Percentiles rank a stretch among this genome's conserved stretches.
Conservation (phyloP, 2,797 vertebrate species). For the Sciurus vulgaris region DNA sequence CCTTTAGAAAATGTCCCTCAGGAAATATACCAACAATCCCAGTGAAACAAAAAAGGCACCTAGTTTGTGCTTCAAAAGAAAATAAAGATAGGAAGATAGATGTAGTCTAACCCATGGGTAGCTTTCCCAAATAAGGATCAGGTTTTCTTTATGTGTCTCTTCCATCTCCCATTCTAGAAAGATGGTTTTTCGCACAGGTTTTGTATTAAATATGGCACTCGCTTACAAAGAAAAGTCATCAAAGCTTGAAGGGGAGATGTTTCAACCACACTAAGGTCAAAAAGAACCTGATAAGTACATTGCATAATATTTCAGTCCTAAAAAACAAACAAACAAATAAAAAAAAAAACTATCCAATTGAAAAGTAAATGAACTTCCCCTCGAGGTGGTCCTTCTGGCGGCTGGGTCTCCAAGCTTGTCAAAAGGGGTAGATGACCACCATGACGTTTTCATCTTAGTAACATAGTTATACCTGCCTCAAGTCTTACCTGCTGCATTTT, state of each 20-base stretch:
- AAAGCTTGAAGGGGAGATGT: slow-evolving; percentile 62
- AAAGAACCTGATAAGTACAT: slow-evolving; percentile 20
- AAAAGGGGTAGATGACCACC: background rate
- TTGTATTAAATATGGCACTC: background rate
- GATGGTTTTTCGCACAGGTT: background rate
- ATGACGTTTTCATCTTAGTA: background rate
- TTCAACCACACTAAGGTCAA: background rate
- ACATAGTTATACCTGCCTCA: background rate
- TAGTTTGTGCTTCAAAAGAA: background rate
- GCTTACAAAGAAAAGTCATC: slow-evolving; percentile 32
- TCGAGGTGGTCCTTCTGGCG: background rate
- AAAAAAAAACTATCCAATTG: background rate
- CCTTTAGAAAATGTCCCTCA: slow-evolving; percentile 2
- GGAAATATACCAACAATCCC: background rate
- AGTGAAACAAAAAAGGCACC: slow-evolving; percentile 6
- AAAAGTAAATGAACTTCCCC: background rate
- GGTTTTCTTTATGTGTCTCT: background rate
- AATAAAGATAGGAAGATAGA: background rate
- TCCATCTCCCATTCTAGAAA: background rate
- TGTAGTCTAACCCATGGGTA: background rate
- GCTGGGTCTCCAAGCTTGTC: background rate
- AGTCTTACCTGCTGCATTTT: background rate
- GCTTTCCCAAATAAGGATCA: background rate
- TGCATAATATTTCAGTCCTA: background rate
- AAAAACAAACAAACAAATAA: background rate